A percentile compares a stretch with the other conserved stretches of the same genome.
These are phyloP conservation scores for Odontamblyopus rebecca DNA, from an alignment of 2,797 vertebrate species.

Conservation along the genomic window DNA sequence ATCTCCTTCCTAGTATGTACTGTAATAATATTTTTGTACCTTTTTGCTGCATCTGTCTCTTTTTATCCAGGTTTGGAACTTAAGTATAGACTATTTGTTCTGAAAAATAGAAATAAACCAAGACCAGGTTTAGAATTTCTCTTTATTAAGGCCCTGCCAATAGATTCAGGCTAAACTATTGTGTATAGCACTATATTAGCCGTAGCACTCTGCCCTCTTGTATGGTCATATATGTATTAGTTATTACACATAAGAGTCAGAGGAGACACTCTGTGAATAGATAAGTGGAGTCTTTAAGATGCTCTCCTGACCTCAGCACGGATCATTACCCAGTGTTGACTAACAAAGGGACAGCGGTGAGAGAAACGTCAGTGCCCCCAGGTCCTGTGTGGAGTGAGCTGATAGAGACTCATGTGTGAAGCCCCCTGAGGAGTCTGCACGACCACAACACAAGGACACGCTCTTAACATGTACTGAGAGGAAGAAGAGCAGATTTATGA, in stretches of 20 bases:
- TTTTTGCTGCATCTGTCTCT: too few species aligned
- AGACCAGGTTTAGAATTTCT: too few species aligned
- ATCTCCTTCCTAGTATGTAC: too few species aligned
- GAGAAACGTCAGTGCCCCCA: slow-evolving; percentile 16
- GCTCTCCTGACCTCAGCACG: slow-evolving; percentile 19
- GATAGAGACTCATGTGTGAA: slow-evolving; percentile 34
- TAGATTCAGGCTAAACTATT: not conserved
- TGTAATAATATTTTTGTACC: too few species aligned
- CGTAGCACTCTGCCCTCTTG: not conserved
- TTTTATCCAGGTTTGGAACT: too few species aligned
- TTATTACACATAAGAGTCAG: slow-evolving; percentile 7
- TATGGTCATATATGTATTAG: not conserved
- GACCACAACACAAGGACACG: not conserved
- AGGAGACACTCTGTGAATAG: slow-evolving; percentile 13
- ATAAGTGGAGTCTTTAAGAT: slow-evolving; percentile 10
- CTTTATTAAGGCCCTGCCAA: not conserved
- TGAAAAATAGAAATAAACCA: too few species aligned
- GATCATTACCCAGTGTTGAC: slow-evolving; percentile 25
- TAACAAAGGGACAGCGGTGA: slow-evolving; percentile 21
- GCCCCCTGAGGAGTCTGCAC: slow-evolving; percentile 29
- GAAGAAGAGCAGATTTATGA: slow-evolving; percentile 4
- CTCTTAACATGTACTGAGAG: not conserved
- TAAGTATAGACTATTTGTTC: too few species aligned
- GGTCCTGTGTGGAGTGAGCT: slow-evolving; percentile 31
- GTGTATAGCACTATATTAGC: not conserved